A percentile compares a stretch with the other conserved stretches of the same genome.
Conservation (phyloP, 2,888 invertebrate species). For the Heterodera filipjevi region DNA sequence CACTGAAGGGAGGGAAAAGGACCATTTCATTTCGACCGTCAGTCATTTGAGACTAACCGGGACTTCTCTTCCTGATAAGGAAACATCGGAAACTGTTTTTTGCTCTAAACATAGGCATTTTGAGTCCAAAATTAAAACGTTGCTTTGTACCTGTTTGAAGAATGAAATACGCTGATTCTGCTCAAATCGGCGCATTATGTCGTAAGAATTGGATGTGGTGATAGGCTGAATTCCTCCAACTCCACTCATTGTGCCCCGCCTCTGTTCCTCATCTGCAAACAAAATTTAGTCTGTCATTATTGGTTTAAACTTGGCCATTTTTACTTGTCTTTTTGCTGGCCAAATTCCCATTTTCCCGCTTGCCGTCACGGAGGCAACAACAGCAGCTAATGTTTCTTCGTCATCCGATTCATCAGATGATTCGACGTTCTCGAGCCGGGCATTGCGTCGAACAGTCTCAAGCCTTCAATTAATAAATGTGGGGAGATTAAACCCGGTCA, state of each 20-base stretch:
- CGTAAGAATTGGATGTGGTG: constrained; percentile 33
- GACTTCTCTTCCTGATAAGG: constrained; percentile 82
- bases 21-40: background rate
- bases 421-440: constrained; percentile 49
- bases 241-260: background rate
- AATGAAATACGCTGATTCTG: constrained; percentile 70
- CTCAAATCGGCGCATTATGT: constrained; percentile 42
- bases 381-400: constrained; percentile 59
- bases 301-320: background rate
- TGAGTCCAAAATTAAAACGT: background rate
- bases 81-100: constrained; percentile 94
- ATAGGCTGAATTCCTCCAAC: background rate
- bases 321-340: background rate
- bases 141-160: constrained; percentile 73
- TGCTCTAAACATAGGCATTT: constrained; percentile 68
- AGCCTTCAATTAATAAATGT: constrained; percentile 41
- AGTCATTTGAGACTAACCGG: constrained; percentile 39
- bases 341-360: constrained; percentile 35
- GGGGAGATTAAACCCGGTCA: background rate
- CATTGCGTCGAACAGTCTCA: constrained; percentile 48
- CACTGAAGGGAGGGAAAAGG: constrained; percentile 73
- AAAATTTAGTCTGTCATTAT: background rate
- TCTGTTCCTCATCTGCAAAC: constrained; percentile 17
- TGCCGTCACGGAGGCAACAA: constrained; percentile 63
- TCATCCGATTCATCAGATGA: no score